Evolutionary conservation across 1,140 invertebrate genomes (phyloP).

Genomic region (Marisa cornuarietis): DNA sequence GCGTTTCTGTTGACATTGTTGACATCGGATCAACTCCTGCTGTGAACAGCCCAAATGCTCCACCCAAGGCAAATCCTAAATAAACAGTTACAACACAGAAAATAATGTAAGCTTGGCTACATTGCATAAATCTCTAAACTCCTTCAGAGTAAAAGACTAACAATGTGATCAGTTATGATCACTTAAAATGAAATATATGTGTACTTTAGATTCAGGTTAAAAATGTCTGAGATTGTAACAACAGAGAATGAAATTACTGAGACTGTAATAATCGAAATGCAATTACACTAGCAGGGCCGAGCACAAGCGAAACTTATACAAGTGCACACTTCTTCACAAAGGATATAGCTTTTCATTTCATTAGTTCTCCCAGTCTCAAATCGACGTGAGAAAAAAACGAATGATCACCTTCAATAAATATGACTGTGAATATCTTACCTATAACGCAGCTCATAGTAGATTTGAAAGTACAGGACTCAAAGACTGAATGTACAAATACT

Average conservation of each 20-base stretch:
- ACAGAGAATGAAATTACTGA: not conserved
- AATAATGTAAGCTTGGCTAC: too few relatives aligned
- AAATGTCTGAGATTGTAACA: too few relatives aligned
- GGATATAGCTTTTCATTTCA: too few relatives aligned
- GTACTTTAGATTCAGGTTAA: too few relatives aligned
- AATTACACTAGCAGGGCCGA: not conserved
- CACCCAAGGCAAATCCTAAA: conserved; percentile 89
- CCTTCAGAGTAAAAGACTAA: too few relatives aligned
- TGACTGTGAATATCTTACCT: conserved; percentile 70
- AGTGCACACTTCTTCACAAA: not conserved
- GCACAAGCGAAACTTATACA: not conserved
- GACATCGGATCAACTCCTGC: conserved; percentile 93
- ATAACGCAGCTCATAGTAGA: conserved; percentile 87
- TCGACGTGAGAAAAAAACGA: not conserved
- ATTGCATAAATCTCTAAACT: too few relatives aligned
- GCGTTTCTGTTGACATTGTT: conserved; percentile 74
- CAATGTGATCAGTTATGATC: too few relatives aligned
- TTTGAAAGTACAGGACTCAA: conserved; percentile 95
- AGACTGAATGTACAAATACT: conserved; percentile 75
- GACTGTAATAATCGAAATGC: not conserved
- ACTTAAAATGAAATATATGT: too few relatives aligned
- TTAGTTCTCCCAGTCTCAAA: not conserved
- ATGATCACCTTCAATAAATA: not conserved
- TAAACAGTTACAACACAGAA: not conserved
- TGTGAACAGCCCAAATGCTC: conserved; percentile 92